Base-by-base conservation (phyloP, 2,113 vertebrate genomes). In the Narcine bancroftii region DNA sequence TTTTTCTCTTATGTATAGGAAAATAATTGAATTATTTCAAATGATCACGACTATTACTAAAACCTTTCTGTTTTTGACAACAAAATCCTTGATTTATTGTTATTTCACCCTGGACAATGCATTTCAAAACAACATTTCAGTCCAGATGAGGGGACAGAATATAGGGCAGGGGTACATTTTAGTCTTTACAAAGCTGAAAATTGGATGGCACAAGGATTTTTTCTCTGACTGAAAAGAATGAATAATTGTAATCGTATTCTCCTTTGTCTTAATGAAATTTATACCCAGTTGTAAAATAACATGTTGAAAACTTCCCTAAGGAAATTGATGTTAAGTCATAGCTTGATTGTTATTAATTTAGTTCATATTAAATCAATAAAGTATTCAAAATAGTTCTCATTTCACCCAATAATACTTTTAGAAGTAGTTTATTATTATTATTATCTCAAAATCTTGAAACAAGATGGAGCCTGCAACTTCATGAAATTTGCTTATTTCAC, bases 11-110 rank as follows among this genome's bases (percentile, higher is more conserved):
- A n/a, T 36, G 3, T 53, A 11, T 83, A 83, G 33, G 47, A 53
- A 53, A 53, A n/a, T 83, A 83, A 53, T 50, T 36, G 56, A 87
- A 87, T n/a, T 60, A 87, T 60, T 87, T 60, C 53, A 87, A 60
- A 60, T 87, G 53, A 56, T 1, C 33, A 87, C 9, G n/a, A 63
- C 81, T 19, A 17, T 87, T 87, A 21, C 17, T 36, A 60, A 21
- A 9, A 21, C 2, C 33, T 5, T 21, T 87, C 81, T 36, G 10
- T 60, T 87, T 60, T 17, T 36, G 53, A 60, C 53, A 63, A 60
- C 72, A 60, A 87, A 36, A 11, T 87, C 15, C 17, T 60, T 56
- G n/a, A 10, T 50, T n/a, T n/a, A 3, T 85, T 85, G 50, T n/a
- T 56, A 56, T 15, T 85, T n/a, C 33, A 85, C n/a, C 29, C 50